A percentile compares a stretch with the other conserved stretches of the same genome.
phyloP scores from a whole-genome alignment of 2,113 vertebrate genomes.

The Taurulus bubalis region DNA sequence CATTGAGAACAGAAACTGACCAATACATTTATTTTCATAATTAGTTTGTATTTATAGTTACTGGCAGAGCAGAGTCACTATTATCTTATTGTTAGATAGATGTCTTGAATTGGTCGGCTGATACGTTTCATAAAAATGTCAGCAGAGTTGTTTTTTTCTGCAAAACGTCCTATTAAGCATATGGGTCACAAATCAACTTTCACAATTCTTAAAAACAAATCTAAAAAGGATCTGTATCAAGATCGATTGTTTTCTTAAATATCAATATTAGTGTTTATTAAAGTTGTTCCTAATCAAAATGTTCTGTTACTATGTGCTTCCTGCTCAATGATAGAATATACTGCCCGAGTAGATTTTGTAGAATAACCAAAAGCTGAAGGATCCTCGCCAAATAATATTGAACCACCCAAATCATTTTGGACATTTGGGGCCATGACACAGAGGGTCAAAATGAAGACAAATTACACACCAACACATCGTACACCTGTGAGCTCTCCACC shows the following conservation, averaged over 20 bases:
- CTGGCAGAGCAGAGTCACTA: background rate
- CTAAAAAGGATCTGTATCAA: background rate
- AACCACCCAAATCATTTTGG: background rate
- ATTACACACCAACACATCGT: background rate
- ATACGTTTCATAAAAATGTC: too few relatives aligned
- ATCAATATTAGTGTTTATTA: background rate
- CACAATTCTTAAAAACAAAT: background rate
- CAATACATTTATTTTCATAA: background rate
- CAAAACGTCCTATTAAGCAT: background rate
- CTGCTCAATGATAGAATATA: background rate
- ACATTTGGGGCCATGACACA: background rate
- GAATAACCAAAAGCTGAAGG: background rate
- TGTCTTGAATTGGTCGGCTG: background rate
- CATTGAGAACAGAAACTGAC: background rate
- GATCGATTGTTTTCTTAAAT: background rate
- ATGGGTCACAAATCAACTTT: background rate
- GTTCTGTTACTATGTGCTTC: background rate
- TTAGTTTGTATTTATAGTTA: background rate
- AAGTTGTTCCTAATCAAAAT: too few relatives aligned
- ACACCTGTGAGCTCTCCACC: slow-evolving; percentile 1
- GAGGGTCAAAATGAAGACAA: background rate
- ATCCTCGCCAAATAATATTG: background rate
- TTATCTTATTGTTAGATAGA: background rate
- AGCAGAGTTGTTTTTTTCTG: background rate
- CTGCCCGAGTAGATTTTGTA: background rate